phyloP scores from a whole-genome alignment of 2,113 vertebrate genomes.

The Numenius arquata region DNA sequence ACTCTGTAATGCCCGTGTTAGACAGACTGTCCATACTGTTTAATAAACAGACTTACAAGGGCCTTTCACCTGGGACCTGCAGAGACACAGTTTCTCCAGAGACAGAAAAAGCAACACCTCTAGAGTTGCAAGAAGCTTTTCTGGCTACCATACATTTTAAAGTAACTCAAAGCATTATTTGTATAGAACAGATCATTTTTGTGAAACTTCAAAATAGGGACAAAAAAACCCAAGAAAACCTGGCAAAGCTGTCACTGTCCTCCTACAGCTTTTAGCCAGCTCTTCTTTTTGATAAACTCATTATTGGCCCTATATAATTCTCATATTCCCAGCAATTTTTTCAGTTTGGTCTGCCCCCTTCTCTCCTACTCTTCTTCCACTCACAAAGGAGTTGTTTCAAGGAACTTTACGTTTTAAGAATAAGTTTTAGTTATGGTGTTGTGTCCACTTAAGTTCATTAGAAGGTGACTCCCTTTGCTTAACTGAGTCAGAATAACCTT shows the following conservation, averaged over 20 bases:
- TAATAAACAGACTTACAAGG: neutral
- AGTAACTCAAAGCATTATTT: neutral
- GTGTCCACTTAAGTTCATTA: neutral
- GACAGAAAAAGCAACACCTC: neutral
- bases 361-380: neutral
- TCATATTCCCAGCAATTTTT: slow-evolving; percentile 13
- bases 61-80: neutral
- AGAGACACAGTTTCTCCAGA: neutral
- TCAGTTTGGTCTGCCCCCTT: slow-evolving; percentile 1
- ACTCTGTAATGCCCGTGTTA: neutral
- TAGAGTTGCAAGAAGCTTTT: neutral
- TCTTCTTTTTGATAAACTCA: slow-evolving; percentile 43
- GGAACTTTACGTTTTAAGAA: neutral
- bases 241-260: slow-evolving; percentile 39
- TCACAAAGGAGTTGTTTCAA: neutral
- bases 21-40: neutral
- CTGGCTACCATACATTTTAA: neutral
- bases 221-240: neutral
- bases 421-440: neutral
- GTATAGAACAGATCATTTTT: neutral
- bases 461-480: neutral
- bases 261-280: slow-evolving; percentile 51
- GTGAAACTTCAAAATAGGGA: slow-evolving; percentile 1
- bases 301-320: slow-evolving; percentile 27
- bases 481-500: neutral